Evolutionary conservation across 2,113 vertebrate genomes (phyloP).

Genomic region (Sapajus apella): DNA sequence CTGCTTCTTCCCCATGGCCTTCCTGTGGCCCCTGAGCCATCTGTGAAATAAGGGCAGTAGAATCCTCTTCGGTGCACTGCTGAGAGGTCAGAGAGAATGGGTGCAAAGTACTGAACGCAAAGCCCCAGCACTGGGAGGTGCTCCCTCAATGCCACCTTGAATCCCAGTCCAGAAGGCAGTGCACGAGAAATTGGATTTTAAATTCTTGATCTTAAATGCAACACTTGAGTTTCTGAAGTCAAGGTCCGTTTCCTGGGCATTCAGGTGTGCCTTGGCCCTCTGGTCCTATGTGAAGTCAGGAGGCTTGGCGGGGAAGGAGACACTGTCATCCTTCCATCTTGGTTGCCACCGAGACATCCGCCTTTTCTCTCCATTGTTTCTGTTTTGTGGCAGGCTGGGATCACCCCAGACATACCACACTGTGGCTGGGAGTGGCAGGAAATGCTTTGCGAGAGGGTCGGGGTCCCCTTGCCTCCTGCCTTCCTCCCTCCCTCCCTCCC

Average conservation of each 20-base stretch:
- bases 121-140: fast-evolving
- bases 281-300: background rate
- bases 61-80: background rate
- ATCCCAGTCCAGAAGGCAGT: too few relatives aligned
- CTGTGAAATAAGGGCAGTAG: background rate
- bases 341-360: background rate
- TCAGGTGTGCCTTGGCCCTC: background rate
- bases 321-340: background rate
- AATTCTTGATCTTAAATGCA: background rate
- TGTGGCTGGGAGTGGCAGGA: background rate
- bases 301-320: background rate
- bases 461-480: background rate
- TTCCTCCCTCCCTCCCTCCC: too few relatives aligned
- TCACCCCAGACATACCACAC: background rate
- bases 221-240: background rate
- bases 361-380: background rate
- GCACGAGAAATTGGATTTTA: background rate
- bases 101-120: background rate
- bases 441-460: too few relatives aligned
- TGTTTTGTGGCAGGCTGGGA: background rate
- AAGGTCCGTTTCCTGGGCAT: background rate
- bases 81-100: background rate
- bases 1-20: background rate
- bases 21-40: background rate
- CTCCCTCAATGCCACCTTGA: background rate